phyloP scores from a whole-genome alignment of 1,140 invertebrate species.

The Mesaphorura yosii region DNA sequence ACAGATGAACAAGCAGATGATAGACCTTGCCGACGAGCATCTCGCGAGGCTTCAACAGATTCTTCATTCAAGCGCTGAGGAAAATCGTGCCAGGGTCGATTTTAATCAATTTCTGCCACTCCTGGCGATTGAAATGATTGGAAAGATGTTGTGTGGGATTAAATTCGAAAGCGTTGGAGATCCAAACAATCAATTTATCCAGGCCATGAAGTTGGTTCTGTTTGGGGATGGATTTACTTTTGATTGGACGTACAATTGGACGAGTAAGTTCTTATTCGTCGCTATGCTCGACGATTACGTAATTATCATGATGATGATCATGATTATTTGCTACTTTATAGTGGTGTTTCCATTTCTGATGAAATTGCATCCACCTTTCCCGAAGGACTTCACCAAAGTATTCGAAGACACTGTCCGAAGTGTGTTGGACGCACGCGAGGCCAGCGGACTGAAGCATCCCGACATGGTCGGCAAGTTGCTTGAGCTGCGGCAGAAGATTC shows the following conservation, averaged over 20 bases:
- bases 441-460: slow-evolving; percentile 1
- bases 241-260: slow-evolving; percentile 3
- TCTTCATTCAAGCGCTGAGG: not conserved
- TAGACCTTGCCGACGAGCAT: not conserved
- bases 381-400: slow-evolving; percentile 5
- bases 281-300: not conserved
- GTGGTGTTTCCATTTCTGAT: slow-evolving; percentile 19
- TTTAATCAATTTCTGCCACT: not conserved
- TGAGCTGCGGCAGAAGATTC: slow-evolving; percentile 6
- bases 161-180: slow-evolving; percentile 13
- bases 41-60: not conserved
- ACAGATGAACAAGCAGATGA: slow-evolving; percentile 4
- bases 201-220: slow-evolving; percentile 10
- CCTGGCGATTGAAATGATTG: slow-evolving; percentile 6
- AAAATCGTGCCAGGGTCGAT: not conserved
- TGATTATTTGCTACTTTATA: slow-evolving; percentile 3
- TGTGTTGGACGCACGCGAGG: slow-evolving; percentile 7
- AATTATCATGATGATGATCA: not conserved
- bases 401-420: slow-evolving; percentile 7
- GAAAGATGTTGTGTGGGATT: slow-evolving; percentile 14
- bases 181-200: slow-evolving; percentile 21
- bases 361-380: slow-evolving; percentile 4
- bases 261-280: not conserved
- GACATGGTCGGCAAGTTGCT: slow-evolving; percentile 16
- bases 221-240: not conserved